Conservation (phyloP, 2,113 vertebrate species). For the Percopsis transmontana region DNA sequence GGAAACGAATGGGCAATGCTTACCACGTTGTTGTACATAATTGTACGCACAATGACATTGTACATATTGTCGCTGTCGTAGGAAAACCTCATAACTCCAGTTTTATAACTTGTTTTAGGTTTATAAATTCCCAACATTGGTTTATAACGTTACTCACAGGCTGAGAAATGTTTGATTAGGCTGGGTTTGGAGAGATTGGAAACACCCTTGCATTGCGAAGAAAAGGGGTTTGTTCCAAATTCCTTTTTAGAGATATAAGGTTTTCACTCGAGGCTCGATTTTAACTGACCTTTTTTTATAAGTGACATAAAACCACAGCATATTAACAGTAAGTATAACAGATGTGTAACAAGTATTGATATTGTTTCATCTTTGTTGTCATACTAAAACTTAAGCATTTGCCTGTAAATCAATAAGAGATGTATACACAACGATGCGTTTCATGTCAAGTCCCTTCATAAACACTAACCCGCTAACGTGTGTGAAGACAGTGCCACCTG, state of each 20-base stretch:
- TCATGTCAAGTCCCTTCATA: too few species aligned
- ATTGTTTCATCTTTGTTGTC: background rate
- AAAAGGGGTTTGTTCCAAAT: too few species aligned
- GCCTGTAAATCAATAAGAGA: background rate
- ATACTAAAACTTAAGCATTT: background rate
- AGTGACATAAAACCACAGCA: background rate
- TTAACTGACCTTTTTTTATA: conserved; percentile 17
- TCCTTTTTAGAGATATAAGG: too few species aligned
- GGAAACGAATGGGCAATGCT: too few species aligned
- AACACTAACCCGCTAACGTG: conserved; percentile 23
- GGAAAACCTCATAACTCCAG: too few species aligned
- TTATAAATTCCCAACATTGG: too few species aligned
- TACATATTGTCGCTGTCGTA: background rate
- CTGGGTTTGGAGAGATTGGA: too few species aligned
- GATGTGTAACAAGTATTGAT: background rate
- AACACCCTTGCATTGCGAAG: too few species aligned
- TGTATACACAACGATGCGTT: background rate
- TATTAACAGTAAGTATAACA: background rate
- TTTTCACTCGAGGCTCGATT: too few species aligned
- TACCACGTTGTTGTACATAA: background rate
- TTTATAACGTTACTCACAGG: too few species aligned
- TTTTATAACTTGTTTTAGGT: too few species aligned
- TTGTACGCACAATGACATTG: conserved; percentile 8
- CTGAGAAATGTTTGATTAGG: too few species aligned
- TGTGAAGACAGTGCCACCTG: conserved; percentile 56